Conservation (phyloP, 2,888 invertebrate species). For the Trypoxylon attenuatum region DNA sequence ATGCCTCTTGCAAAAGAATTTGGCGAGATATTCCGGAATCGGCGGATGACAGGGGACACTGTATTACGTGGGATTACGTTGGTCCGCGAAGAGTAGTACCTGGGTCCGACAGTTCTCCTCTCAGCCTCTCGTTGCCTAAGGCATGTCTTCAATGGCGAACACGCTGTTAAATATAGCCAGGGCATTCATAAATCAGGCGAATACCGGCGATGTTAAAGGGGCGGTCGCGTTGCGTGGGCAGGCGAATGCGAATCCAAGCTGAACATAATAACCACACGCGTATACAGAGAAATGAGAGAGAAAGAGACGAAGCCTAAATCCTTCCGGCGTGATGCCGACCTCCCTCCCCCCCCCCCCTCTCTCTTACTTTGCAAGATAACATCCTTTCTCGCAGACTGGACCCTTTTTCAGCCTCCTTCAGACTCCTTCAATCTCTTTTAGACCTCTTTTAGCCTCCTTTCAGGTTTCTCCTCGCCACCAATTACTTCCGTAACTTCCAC, state of each 20-base stretch:
- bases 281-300: too few relatives aligned
- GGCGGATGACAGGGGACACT: conserved; percentile 23
- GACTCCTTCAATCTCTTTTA: conserved; percentile 12
- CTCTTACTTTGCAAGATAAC: too few relatives aligned
- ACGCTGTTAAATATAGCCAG: conserved; percentile 65
- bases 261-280: conserved; percentile 52
- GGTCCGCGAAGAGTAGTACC: conserved; percentile 35
- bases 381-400: too few relatives aligned
- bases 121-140: conserved; percentile 47
- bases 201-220: conserved; percentile 66
- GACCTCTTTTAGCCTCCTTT: too few relatives aligned
- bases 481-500: conserved; percentile 1
- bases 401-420: conserved; percentile 14
- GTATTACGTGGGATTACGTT: conserved; percentile 54
- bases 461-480: neutral
- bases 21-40: too few relatives aligned
- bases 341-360: conserved; percentile 1
- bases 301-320: conserved; percentile 47
- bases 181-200: conserved; percentile 66
- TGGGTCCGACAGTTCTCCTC: conserved; percentile 43
- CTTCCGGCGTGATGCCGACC: conserved; percentile 41
- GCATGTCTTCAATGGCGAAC: conserved; percentile 65
- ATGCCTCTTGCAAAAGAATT: too few relatives aligned
- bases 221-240: conserved; percentile 61
- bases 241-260: conserved; percentile 55